These are phyloP conservation scores for Oscheius onirici DNA, from an alignment of 2,888 invertebrate genomes.

Conservation along the genomic window DNA sequence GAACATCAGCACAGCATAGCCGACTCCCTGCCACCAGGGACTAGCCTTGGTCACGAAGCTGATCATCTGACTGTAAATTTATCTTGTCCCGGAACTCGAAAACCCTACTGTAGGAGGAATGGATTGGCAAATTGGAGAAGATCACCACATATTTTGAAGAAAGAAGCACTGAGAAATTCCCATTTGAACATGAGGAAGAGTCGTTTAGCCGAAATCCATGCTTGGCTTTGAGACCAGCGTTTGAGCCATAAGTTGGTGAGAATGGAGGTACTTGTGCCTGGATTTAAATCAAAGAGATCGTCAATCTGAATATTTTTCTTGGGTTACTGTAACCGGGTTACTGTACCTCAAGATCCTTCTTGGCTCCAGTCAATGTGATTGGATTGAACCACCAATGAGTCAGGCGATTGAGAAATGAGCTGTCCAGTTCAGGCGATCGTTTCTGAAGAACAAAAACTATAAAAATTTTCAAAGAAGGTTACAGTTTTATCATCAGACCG, in stretches of 20 bases:
- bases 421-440: slow-evolving; percentile 56
- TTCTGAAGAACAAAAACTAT: slow-evolving; percentile 33
- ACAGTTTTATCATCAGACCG: slow-evolving; percentile 38
- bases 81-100: too few relatives aligned
- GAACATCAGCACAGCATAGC: slow-evolving; percentile 72
- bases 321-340: background rate
- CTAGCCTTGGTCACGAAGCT: slow-evolving; percentile 68
- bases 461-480: background rate
- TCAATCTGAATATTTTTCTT: slow-evolving; percentile 19
- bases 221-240: slow-evolving; percentile 54
- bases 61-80: slow-evolving; percentile 71
- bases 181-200: slow-evolving; percentile 87
- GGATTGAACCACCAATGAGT: slow-evolving; percentile 67
- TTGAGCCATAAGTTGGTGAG: slow-evolving; percentile 57
- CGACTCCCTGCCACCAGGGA: slow-evolving; percentile 65
- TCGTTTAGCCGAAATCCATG: slow-evolving; percentile 26
- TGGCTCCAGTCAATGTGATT: slow-evolving; percentile 56
- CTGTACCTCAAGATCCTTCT: slow-evolving; percentile 49
- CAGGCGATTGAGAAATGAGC: slow-evolving; percentile 60
- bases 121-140: slow-evolving; percentile 87
- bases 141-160: slow-evolving; percentile 61
- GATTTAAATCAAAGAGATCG: slow-evolving; percentile 63
- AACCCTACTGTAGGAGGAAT: slow-evolving; percentile 83
- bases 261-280: slow-evolving; percentile 46
- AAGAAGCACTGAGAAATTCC: slow-evolving; percentile 85